phyloP scores from a whole-genome alignment of 2,797 vertebrate genomes.

The Molossus alvarezi region DNA sequence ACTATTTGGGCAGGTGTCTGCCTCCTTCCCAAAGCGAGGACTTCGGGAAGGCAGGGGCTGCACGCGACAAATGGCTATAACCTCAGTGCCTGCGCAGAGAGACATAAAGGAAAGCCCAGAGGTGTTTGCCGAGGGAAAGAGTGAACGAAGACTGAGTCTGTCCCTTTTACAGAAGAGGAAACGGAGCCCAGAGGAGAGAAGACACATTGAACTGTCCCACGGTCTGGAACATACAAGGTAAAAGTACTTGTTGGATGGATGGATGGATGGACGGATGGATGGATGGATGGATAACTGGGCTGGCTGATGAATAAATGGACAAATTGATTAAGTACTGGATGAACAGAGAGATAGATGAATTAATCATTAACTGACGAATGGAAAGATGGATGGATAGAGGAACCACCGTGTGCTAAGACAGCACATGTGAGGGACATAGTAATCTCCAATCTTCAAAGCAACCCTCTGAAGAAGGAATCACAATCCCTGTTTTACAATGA shows the following conservation, averaged over 20 bases:
- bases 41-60: not conserved
- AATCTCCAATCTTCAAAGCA: not conserved
- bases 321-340: not conserved
- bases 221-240: not conserved
- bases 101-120: not conserved
- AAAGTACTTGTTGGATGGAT: not conserved
- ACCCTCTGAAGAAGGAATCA: constrained; percentile 3
- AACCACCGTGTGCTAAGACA: not conserved
- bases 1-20: not conserved
- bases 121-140: not conserved
- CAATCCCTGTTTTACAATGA: not conserved
- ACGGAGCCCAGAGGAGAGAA: not conserved
- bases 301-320: no score
- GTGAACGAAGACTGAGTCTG: not conserved
- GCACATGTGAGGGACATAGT: not conserved
- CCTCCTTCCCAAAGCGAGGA: not conserved
- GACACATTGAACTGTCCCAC: not conserved
- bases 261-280: not conserved
- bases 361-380: not conserved
- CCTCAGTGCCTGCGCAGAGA: not conserved
- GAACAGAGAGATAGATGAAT: not conserved
- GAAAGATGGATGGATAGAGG: not conserved
- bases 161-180: not conserved
- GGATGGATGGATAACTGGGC: no score
- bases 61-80: no score